Percentiles rank a stretch among this genome's conserved stretches.
Evolutionary conservation across 2,888 invertebrate genomes (phyloP).

Genomic region (Drymonia ruficornis): DNA sequence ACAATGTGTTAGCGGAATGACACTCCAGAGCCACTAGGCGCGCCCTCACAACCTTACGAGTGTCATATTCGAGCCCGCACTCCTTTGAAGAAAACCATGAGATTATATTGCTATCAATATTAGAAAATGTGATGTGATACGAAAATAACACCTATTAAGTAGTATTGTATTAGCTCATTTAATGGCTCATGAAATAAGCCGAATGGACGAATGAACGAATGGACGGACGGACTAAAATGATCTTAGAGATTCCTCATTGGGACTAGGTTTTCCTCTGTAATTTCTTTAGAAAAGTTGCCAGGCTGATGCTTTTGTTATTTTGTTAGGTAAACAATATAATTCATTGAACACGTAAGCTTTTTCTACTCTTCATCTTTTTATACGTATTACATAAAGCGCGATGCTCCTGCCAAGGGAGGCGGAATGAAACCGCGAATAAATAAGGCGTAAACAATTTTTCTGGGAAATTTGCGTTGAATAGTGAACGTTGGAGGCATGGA

Average conservation of each 20-base stretch:
- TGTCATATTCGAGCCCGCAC: slow-evolving; percentile 46
- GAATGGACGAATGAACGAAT: too few species aligned
- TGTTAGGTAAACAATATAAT: not conserved
- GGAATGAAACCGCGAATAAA: slow-evolving; percentile 38
- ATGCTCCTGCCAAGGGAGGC: not conserved
- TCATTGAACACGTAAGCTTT: not conserved
- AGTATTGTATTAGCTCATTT: too few species aligned
- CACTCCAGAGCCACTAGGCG: slow-evolving; percentile 70
- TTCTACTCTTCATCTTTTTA: not conserved
- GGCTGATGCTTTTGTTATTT: too few species aligned
- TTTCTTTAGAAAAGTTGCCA: too few species aligned
- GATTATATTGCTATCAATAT: slow-evolving; percentile 30
- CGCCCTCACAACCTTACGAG: slow-evolving; percentile 57
- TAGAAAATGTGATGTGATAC: slow-evolving; percentile 25
- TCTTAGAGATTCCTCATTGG: too few species aligned
- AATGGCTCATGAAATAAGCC: too few species aligned
- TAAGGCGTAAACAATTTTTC: slow-evolving; percentile 53
- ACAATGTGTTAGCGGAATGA: slow-evolving; percentile 79
- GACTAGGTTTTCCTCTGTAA: too few species aligned
- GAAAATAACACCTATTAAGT: not conserved
- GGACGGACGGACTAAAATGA: too few species aligned
- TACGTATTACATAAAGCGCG: not conserved
- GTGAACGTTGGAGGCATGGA: slow-evolving; percentile 44
- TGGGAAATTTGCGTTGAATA: slow-evolving; percentile 59
- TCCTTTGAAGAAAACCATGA: slow-evolving; percentile 39